Conservation (phyloP, 2,888 invertebrate genomes). For the Sialis fuliginosa region DNA sequence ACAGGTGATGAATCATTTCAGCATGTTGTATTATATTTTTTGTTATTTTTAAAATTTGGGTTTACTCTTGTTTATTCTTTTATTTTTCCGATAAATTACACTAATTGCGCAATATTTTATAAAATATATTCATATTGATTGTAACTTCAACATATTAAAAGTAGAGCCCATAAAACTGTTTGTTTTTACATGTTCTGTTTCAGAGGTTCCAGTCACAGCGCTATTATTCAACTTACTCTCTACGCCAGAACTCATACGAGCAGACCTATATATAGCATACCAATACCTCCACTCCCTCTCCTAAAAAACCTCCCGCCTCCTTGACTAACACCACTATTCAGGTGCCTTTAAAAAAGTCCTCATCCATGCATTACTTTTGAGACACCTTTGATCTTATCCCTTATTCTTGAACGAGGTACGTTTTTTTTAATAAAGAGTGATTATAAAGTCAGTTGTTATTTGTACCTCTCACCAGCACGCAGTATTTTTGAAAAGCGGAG, state of each 20-base stretch:
- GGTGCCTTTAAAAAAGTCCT: constrained; percentile 24
- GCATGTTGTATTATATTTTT: too few species aligned
- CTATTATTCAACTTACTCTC: constrained; percentile 67
- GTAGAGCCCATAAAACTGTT: too few species aligned
- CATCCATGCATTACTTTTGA: constrained; percentile 27
- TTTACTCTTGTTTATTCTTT: too few species aligned
- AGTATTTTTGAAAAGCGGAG: background rate
- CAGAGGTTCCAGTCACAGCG: constrained; percentile 63
- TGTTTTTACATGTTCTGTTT: constrained; percentile 24
- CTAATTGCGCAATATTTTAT: too few species aligned
- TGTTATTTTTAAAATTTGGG: too few species aligned
- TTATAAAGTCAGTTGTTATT: background rate
- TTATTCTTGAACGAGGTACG: background rate
- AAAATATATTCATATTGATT: too few species aligned
- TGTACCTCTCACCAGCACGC: background rate
- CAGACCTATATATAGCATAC: constrained; percentile 65
- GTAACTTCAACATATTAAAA: too few species aligned
- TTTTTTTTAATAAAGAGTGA: background rate
- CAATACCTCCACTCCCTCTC: constrained; percentile 21
- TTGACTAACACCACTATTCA: constrained; percentile 8
- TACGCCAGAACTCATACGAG: constrained; percentile 69
- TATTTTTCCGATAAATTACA: too few species aligned
- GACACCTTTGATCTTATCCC: constrained; percentile 2
- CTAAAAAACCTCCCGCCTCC: constrained; percentile 16
- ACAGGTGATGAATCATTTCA: too few species aligned